phyloP scores from a whole-genome alignment of 2,888 invertebrate genomes.

The Gnatocerus cornutus region DNA sequence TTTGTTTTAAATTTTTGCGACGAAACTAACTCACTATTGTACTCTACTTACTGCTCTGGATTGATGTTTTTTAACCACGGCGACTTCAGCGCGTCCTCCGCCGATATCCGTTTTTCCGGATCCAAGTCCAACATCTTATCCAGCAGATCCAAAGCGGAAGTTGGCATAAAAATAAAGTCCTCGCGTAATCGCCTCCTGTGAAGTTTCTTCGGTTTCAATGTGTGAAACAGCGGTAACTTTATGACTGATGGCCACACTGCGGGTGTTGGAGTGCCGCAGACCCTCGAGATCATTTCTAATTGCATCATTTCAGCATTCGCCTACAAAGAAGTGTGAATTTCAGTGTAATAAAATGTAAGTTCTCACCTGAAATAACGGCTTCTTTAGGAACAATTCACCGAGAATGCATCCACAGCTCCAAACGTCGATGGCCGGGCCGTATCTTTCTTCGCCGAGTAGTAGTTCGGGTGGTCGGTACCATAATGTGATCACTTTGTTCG shows the following conservation, averaged over 20 bases:
- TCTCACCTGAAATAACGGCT: constrained; percentile 97
- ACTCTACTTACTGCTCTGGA: constrained; percentile 89
- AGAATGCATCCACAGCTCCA: constrained; percentile 99
- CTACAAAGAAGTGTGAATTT: constrained; percentile 71
- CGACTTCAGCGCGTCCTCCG: constrained; percentile 93
- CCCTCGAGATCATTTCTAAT: constrained; percentile 92
- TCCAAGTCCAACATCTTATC: constrained; percentile 98
- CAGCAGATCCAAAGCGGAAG: constrained; percentile 89
- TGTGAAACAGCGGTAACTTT: constrained; percentile 92
- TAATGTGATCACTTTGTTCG: constrained; percentile 98
- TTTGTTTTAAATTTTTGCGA: too few species aligned
- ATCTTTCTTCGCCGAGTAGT: constrained; percentile 95
- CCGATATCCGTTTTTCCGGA: constrained; percentile 93
- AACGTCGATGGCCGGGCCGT: constrained; percentile 98
- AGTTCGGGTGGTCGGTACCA: constrained; percentile 99
- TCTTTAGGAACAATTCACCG: constrained; percentile 96
- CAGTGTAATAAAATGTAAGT: too few species aligned
- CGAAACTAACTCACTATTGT: too few species aligned
- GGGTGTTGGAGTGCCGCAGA: constrained; percentile 97
- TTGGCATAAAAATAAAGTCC: constrained; percentile 94
- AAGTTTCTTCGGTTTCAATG: constrained; percentile 91
- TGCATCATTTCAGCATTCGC: constrained; percentile 95
- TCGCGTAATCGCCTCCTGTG: constrained; percentile 92
- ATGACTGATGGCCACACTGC: constrained; percentile 98
- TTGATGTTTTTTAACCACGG: constrained; percentile 94